phyloP scores from a whole-genome alignment of 2,888 invertebrate genomes.

The Hemithea aestivaria region DNA sequence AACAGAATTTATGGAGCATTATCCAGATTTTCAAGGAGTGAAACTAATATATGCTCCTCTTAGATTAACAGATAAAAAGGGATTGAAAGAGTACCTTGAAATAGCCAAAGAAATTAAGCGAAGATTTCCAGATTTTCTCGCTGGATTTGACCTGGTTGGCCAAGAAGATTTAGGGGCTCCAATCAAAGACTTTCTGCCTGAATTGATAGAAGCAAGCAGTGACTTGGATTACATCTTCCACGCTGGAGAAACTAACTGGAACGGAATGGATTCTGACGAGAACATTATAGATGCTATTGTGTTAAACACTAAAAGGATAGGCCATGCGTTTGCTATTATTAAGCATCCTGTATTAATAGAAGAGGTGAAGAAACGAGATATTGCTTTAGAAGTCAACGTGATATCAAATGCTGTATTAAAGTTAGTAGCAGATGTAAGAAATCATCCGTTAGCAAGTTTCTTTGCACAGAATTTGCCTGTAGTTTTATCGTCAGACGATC shows the following conservation, averaged over 20 bases:
- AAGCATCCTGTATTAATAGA: conserved; percentile 85
- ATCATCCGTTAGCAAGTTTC: conserved; percentile 84
- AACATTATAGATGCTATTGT: conserved; percentile 87
- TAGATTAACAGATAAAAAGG: conserved; percentile 59
- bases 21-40: conserved; percentile 83
- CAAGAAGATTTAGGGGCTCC: conserved; percentile 87
- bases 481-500: conserved; percentile 88
- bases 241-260: conserved; percentile 90
- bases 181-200: conserved; percentile 76
- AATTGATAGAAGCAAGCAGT: conserved; percentile 67
- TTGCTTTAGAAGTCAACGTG: conserved; percentile 88
- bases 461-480: conserved; percentile 84
- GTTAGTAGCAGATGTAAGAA: conserved; percentile 84
- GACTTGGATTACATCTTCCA: conserved; percentile 85
- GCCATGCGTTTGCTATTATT: conserved; percentile 85
- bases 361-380: conserved; percentile 76
- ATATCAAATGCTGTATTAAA: conserved; percentile 88
- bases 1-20: conserved; percentile 75
- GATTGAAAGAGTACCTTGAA: conserved; percentile 67
- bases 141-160: conserved; percentile 90
- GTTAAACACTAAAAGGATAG: conserved; percentile 85
- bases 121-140: conserved; percentile 82
- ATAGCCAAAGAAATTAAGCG: conserved; percentile 63
- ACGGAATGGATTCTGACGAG: conserved; percentile 81
- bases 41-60: conserved; percentile 84